Base-by-base conservation (phyloP, 1,140 invertebrate species). In the Drosophila sturtevanti region DNA sequence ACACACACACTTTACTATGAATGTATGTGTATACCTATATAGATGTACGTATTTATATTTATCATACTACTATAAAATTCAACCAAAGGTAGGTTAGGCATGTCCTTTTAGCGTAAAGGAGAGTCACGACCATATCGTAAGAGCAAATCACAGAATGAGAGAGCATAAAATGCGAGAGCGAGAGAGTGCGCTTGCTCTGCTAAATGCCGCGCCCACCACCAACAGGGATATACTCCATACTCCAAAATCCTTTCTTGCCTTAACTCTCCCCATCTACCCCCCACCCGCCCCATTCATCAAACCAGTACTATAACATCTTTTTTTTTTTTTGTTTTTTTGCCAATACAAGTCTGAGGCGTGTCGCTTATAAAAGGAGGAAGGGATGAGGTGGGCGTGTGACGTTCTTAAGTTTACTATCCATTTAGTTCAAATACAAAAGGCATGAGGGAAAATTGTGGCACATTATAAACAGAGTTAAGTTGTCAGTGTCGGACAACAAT, bases 1-100 rank as follows among this genome's bases (percentile, higher is more conserved):
- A 35, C 56, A 59, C 37, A 60, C 22, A 63, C 35, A 62, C 63
- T 38, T 54, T 35, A 27, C 18, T 37, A n/a, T 54, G 22, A 16
- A 31, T 62, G 55, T 34, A 2, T 37, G 10, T 54, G 22, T 18
- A 38, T 63, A 54, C 27, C 1, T 38, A 48, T 34, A 38, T 44
- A 54, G 34, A 71, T 12, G 14, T 35, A 12, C 12, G 34, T 44
- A 34, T 37, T 21, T 21, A 38, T 68, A 68, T 69, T 82, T 82
- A 86, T 68, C 64, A 48, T 81, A 85, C 82, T 86, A 87, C 82
- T 86, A 86, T 66, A 62, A 72, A 84, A 84, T 89, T 79, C 64
- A 71, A 79, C 84, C 72, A 82, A 89, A 89, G 84, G 84, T 89
- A 89, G 84, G 84, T 89, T 89, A 89, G 84, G 84, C 80, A 89